Base-by-base conservation (phyloP, 2,797 vertebrate species). In the Acanthurus tractus region DNA sequence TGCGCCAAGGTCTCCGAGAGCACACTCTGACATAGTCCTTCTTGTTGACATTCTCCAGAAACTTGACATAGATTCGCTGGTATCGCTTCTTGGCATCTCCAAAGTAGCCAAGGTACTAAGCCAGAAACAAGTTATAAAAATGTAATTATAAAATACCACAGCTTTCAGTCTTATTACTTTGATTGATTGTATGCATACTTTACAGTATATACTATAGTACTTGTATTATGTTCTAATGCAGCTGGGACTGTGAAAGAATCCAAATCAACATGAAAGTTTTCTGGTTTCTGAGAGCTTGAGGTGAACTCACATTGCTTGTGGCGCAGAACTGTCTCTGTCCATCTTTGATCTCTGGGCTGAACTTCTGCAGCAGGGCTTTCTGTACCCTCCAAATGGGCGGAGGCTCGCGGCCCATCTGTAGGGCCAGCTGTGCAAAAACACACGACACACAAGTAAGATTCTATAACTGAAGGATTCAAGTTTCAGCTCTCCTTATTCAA, bases 341-440 rank as follows among this genome's bases (percentile, higher is more conserved):
- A 1, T 98, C 97, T 93, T 97, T 98, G 93, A 98, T 98, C 92
- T 98, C 97, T 0, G 97, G 97, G 71, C 96, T 97, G 94, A 98
- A 98, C 76, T 98, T 98, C 94, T 98, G 97, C 65, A 98, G 94
- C 76, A 98, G 91, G 1, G 97, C 97, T 91, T 98, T 98, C 93
- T 98, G 97, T 50, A 98, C 97, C 22, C 97, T 90, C 97, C 97
- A 98, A 79, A 98, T 98, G 42, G 97, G 97, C 0, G 97, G 97
- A 0, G 97, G 97, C 90, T 98, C 97, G 0, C 97, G 94, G 17
- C 97, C 97, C 0, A 96, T 97, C 92, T 98, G 97, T 88, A 98
- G 69, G 1, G 97, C 97, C 90, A 98, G 89, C 97, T 98, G 86
- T 23, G 69, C 49, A 40, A 45, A 70, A 63, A 78, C 29, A 77